Evolutionary conservation across 2,797 vertebrate species (phyloP), one percentile per base, ranked within the genome.

Genomic region (Eulemur coronatus): DNA sequence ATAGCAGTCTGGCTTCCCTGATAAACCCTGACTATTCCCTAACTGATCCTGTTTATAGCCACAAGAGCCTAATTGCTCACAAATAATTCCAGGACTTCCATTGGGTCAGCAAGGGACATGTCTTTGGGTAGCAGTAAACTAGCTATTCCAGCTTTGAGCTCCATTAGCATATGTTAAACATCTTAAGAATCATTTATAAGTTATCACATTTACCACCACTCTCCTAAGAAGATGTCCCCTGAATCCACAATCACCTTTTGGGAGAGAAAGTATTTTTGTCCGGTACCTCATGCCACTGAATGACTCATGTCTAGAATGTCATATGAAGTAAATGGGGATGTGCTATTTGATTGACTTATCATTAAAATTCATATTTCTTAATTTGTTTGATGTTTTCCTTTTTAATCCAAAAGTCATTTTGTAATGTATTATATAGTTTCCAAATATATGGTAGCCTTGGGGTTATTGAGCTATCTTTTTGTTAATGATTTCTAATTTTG

Each of bases 311-410:
- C 43, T 41, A 46, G 69, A 89, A 63, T 33, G 1, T 46, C 38
- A 69, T 28, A 9, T 61, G 55, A 55, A 63, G 9, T 81, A 65
- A 78, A 7, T 80, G 7, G 76, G 26, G 57, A 85, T 70, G 1
- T 55, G 38, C 20, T 69, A 6, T 41, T 52, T 87, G 26, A 94
- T 26, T 84, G 3, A 33, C 70, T 33, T 94, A 14, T 86, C 33
- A 75, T 86, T 91, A 86, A 75, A 89, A 86, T 41, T 82, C 75
- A 41, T 52, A 28, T 95, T 89, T 92, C 55, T 84, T 89, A 78
- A 80, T 80, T 89, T 84, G 57, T 11, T 73, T 6, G 17, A 87
- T 67, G 24, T 30, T 84, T 80, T 89, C 4, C 0, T 84, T 84
- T 55, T 63, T 73, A 67, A 67, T 75, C 10, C 14, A 92, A 73